A percentile compares a stretch with the other conserved stretches of the same genome.
phyloP scores from a whole-genome alignment of 2,888 invertebrate genomes.

The Luffia ferchaultella region DNA sequence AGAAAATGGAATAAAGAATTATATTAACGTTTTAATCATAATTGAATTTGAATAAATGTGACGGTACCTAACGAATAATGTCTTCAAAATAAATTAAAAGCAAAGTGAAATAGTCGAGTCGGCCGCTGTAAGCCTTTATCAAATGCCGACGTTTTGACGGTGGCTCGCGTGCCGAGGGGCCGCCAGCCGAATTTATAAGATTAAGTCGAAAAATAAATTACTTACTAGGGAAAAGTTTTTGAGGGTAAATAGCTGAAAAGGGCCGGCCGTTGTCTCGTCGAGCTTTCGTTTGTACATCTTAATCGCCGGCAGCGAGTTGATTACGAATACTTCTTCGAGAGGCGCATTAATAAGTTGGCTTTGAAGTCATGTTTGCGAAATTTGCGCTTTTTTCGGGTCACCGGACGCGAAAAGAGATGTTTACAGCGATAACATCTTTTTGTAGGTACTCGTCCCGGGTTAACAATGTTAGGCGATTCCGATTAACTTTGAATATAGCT shows the following conservation, averaged over 20 bases:
- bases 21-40: not conserved
- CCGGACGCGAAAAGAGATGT: not conserved
- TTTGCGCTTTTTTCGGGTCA: not conserved
- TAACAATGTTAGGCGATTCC: not conserved
- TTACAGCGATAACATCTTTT: not conserved
- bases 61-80: conserved; percentile 1
- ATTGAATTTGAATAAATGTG: not conserved
- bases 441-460: not conserved
- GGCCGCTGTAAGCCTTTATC: conserved; percentile 46
- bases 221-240: conserved; percentile 55
- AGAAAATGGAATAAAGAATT: not conserved
- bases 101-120: conserved; percentile 17
- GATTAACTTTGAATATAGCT: too few species aligned
- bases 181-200: conserved; percentile 54
- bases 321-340: conserved; percentile 46
- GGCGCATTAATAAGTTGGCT: conserved; percentile 44
- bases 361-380: conserved; percentile 29
- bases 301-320: conserved; percentile 50
- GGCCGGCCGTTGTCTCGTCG: conserved; percentile 33
- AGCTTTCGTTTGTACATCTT: conserved; percentile 37
- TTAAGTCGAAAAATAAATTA: conserved; percentile 62
- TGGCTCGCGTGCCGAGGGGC: conserved; percentile 49
- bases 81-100: conserved; percentile 8
- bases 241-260: conserved; percentile 16
- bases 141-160: conserved; percentile 49